Evolutionary conservation across 2,888 invertebrate species (phyloP).

Genomic region (Drosophila maculinotata): DNA sequence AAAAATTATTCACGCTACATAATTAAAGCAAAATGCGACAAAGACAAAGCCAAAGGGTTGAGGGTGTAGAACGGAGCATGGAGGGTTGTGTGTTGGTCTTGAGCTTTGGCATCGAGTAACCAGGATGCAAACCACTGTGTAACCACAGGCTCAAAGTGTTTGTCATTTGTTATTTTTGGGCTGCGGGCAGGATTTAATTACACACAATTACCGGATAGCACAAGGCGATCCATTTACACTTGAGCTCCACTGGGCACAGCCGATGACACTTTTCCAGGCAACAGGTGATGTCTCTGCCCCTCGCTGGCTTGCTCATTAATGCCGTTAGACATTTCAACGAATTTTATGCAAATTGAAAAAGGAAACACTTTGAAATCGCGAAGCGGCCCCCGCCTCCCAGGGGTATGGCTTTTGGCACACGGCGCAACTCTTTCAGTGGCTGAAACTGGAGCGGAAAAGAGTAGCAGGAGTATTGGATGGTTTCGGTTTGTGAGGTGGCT

Average conservation of each 20-base stretch:
- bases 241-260: constrained; percentile 41
- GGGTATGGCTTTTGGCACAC: constrained; percentile 11
- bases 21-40: constrained; percentile 79
- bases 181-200: constrained; percentile 82
- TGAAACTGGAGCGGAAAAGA: constrained; percentile 27
- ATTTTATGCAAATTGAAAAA: constrained; percentile 85
- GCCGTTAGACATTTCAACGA: constrained; percentile 75
- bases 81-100: constrained; percentile 11
- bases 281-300: constrained; percentile 50
- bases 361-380: constrained; percentile 82
- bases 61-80: constrained; percentile 6
- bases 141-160: constrained; percentile 63
- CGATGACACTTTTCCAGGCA: constrained; percentile 45
- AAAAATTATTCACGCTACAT: constrained; percentile 81
- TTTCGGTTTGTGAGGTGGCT: constrained; percentile 6
- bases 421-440: constrained; percentile 46
- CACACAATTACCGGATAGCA: constrained; percentile 84
- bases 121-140: constrained; percentile 33
- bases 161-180: constrained; percentile 70
- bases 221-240: constrained; percentile 81
- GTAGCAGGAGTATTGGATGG: constrained; percentile 2
- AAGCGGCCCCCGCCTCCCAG: constrained; percentile 1
- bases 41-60: constrained; percentile 46
- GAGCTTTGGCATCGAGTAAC: constrained; percentile 46
- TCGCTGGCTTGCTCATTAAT: constrained; percentile 71